Percentiles rank a stretch among this genome's conserved stretches.
Evolutionary conservation across 37 sponge, comb jelly and placozoan species (phyloP).

Genomic region (Chondrosia reniformis): DNA sequence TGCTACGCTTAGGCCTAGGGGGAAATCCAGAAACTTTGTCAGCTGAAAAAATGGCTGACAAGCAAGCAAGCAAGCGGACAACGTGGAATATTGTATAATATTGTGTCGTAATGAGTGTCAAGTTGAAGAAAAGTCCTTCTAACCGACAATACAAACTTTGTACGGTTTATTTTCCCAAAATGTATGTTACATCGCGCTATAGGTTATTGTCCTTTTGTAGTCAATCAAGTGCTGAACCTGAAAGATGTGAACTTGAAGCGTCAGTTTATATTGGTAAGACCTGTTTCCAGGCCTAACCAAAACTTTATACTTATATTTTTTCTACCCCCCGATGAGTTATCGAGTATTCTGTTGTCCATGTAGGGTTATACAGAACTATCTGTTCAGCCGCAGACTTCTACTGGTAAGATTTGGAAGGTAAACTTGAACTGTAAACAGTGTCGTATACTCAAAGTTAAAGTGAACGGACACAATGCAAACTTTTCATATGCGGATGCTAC

Average conservation of each 20-base stretch:
- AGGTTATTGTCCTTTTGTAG: not conserved
- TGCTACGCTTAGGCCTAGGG: too few species aligned
- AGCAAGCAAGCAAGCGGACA: too few species aligned
- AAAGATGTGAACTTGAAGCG: slow-evolving; percentile 68
- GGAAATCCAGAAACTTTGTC: too few species aligned
- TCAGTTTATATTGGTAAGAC: slow-evolving; percentile 47
- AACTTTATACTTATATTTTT: not conserved
- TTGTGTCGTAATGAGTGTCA: too few species aligned
- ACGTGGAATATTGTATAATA: too few species aligned
- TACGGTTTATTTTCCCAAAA: too few species aligned
- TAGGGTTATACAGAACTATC: slow-evolving; percentile 71
- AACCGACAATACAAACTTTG: too few species aligned
- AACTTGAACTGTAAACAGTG: slow-evolving; percentile 78
- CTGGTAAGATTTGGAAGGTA: slow-evolving; percentile 55
- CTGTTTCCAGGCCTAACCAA: too few species aligned
- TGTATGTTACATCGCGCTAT: too few species aligned
- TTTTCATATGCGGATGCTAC: slow-evolving; percentile 72
- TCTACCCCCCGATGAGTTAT: not conserved
- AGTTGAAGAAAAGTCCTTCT: too few species aligned
- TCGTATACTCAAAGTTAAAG: slow-evolving; percentile 51
- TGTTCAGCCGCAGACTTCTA: slow-evolving; percentile 46
- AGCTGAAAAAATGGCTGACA: too few species aligned
- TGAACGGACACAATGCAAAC: slow-evolving; percentile 48
- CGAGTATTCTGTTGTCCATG: not conserved
- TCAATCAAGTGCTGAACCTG: slow-evolving; percentile 57